Percentiles rank a stretch among this genome's conserved stretches.
Conservation (phyloP, 2,797 vertebrate species). For the Semaprochilodus insignis region DNA sequence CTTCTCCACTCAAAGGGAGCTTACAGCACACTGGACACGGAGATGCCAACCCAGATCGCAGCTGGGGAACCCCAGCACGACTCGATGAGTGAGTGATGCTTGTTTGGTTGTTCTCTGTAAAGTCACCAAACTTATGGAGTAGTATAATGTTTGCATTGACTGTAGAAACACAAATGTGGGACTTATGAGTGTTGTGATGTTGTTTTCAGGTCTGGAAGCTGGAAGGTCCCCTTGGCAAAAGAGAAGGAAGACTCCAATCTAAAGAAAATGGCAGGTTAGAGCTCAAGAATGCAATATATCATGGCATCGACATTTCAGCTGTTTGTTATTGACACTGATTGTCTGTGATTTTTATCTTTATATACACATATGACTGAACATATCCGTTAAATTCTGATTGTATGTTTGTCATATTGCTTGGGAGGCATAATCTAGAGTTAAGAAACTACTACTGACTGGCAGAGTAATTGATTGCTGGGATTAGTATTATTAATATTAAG, state of each 20-base stretch:
- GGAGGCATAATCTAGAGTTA: no score
- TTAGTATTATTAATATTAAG: no score
- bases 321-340: no score
- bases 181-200: constrained; percentile 29
- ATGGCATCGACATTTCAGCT: no score
- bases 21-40: constrained; percentile 77
- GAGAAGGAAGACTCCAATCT: constrained; percentile 76
- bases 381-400: no score
- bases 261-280: constrained; percentile 79
- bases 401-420: no score
- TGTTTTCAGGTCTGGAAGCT: constrained; percentile 60
- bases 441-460: no score
- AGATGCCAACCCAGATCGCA: constrained; percentile 67
- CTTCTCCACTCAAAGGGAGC: constrained; percentile 74
- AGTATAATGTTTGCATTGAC: constrained; percentile 16
- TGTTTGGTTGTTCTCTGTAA: no score
- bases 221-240: constrained; percentile 55
- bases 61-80: constrained; percentile 72
- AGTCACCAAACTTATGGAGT: background rate
- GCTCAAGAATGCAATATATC: background rate
- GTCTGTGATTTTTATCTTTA: no score
- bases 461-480: no score
- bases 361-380: no score
- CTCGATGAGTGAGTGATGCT: constrained; percentile 75
- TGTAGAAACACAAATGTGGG: background rate